Evolutionary conservation across 2,888 invertebrate genomes (phyloP).

Genomic region (Clivina fossor): DNA sequence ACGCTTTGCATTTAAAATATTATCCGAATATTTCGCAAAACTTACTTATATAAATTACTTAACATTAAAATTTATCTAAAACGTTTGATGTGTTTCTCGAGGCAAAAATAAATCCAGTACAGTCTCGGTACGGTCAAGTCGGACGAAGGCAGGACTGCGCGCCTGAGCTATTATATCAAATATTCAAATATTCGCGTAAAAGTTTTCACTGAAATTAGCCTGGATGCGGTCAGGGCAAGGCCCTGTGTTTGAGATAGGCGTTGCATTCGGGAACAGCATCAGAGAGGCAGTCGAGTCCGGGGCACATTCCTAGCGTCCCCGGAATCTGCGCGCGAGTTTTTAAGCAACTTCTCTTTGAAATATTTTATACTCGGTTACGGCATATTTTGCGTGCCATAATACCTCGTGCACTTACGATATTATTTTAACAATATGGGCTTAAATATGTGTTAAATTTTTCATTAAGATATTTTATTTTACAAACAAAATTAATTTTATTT

Average conservation of each 20-base stretch:
- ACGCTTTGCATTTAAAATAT: too few relatives aligned
- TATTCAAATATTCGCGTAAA: slow-evolving; percentile 31
- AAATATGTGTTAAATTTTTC: too few relatives aligned
- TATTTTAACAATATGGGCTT: background rate
- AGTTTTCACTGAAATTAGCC: slow-evolving; percentile 34
- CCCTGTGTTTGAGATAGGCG: slow-evolving; percentile 11
- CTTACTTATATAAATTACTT: too few relatives aligned
- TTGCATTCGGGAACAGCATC: too few relatives aligned
- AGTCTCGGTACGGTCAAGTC: too few relatives aligned
- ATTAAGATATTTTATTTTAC: too few relatives aligned
- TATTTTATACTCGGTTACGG: slow-evolving; percentile 27
- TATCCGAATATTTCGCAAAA: too few relatives aligned
- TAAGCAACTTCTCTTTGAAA: slow-evolving; percentile 35
- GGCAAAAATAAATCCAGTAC: slow-evolving; percentile 1
- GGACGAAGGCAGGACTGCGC: background rate
- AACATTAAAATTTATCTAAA: too few relatives aligned
- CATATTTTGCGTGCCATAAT: slow-evolving; percentile 29
- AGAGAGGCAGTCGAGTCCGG: slow-evolving; percentile 3
- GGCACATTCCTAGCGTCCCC: slow-evolving; percentile 28
- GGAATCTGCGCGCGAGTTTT: slow-evolving; percentile 30
- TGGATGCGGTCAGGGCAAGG: slow-evolving; percentile 26
- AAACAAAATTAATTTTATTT: too few relatives aligned
- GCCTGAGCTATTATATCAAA: slow-evolving; percentile 32
- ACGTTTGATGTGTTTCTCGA: slow-evolving; percentile 27
- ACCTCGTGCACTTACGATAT: slow-evolving; percentile 3